Evolutionary conservation across 2,888 invertebrate genomes (phyloP), one percentile per base, ranked within the genome.

Genomic region (Tinea pellionella): DNA sequence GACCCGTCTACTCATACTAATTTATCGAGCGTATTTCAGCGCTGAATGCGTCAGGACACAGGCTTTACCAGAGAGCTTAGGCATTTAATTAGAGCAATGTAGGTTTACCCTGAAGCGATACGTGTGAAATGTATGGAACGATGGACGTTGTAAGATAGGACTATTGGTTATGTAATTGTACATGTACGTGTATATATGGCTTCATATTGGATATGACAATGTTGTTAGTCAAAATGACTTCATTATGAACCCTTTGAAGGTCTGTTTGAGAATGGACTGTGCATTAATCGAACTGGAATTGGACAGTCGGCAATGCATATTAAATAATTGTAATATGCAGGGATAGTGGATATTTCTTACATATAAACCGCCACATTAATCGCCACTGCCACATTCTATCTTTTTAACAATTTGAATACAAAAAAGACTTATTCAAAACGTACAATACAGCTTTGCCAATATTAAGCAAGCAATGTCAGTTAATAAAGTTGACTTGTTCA

Each of bases 21-120:
- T 59, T 59, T 59, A 59, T 59, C 59, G 30, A 29, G 29, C 42
- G 59, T 47, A 43, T 59, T 59, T 59, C 47, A 59, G 47, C 59
- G 43, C 59, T 47, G 59, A 59, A 59, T 59, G 59, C 41, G 16
- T 55, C 32, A 57, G 32, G 13, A 24, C 16, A 57, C 32, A 57
- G 57, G 57, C 57, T 57, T 57, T 57, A 16, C 32, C 32, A 18
- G 9, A 42, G 64, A 63, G 66, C 66, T 64, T 62, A 67, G 68
- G 70, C 72, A 71, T 74, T 75, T 75, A 75, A 75, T 75, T 73
- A 73, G 70, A 68, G 65, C 67, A 53, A 53, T 53, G 53, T 53
- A 53, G 47, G 47, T 47, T 47, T 47, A 47, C 16, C 57, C 57
- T 32, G 32, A 32, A 15, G 57, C 57, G 57, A 32, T 57, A 32